These are phyloP conservation scores for Phasia obesa DNA, from an alignment of 2,888 invertebrate genomes.

Conservation along the genomic window DNA sequence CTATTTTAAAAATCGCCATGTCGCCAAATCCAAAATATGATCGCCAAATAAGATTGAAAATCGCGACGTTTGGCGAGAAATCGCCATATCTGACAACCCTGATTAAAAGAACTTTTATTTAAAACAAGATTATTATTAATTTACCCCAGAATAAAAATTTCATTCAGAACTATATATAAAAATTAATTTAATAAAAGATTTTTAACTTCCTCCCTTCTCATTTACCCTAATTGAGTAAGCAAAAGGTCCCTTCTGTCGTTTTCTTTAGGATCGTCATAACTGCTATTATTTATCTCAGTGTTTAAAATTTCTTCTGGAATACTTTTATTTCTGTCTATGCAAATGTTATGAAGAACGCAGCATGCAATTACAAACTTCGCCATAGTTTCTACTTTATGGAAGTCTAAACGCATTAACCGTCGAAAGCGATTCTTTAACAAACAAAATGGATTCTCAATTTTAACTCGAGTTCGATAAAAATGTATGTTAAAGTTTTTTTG, in stretches of 20 bases:
- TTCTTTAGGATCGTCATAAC: background rate
- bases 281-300: background rate
- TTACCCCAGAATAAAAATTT: too few relatives aligned
- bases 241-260: background rate
- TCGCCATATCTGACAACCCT: too few relatives aligned
- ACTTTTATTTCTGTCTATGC: slow-evolving; percentile 70
- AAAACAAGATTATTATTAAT: too few relatives aligned
- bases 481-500: slow-evolving; percentile 74
- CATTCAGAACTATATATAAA: too few relatives aligned
- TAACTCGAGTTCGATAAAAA: slow-evolving; percentile 73
- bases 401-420: slow-evolving; percentile 55
- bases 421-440: slow-evolving; percentile 74
- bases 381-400: slow-evolving; percentile 58
- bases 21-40: too few relatives aligned
- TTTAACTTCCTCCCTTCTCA: slow-evolving; percentile 18
- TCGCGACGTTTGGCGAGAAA: too few relatives aligned
- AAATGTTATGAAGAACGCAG: slow-evolving; percentile 75
- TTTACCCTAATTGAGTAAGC: slow-evolving; percentile 1
- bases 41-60: too few relatives aligned
- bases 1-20: too few relatives aligned
- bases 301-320: background rate
- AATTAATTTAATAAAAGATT: background rate
- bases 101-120: too few relatives aligned
- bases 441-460: slow-evolving; percentile 77
- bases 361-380: slow-evolving; percentile 73